Base-by-base conservation (phyloP, 2,888 invertebrate species). In the Slavum lentiscoides region DNA sequence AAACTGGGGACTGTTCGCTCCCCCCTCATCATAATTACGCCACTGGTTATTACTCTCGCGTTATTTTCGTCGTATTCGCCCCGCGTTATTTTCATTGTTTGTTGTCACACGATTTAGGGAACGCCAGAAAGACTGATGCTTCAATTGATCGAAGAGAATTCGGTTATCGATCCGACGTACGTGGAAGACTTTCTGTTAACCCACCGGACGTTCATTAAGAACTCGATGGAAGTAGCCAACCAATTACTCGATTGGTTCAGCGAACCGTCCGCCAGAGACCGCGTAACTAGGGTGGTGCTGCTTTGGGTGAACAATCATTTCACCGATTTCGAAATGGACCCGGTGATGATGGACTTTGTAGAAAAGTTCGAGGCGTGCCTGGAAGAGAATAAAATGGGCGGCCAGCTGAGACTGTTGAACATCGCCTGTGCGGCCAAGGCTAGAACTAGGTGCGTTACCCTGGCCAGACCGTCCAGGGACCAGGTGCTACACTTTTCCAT, bases 221-320 rank as follows among this genome's bases (percentile, higher is more conserved):
- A 93, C 86, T 94, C 97, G 5, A 88, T 94, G 83, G 90, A 92
- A 84, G 94, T 98, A 61, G 95, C 97, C 30, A 91, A 92, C 86
- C 94, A 95, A 86, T 89, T 97, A 83, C 88, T 97, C 85, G 91
- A 92, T 83, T 96, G 97, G 96, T 86, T 68, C 43, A 67, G 64
- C 7, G 74, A 81, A 30, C 69, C 75, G 11, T 76, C 82, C 82
- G 84, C 82, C 7, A 70, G 93, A 84, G 93, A 96, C 87, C 91
- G 96, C 86, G 98, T 98, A 7, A 97, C 98, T 0, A 89, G 98
- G 82, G 97, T 99, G 0, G 95, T 99, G 15, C 89, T 99, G 66
- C 90, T 98, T 15, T 99, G 99, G 99, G 98, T 98, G 1, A 98
- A 98, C 87, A 98, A 97, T 87, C 97, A 98, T 88, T 98, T 97